phyloP scores from a whole-genome alignment of 1,140 invertebrate genomes.

The Drosophila virilis region DNA sequence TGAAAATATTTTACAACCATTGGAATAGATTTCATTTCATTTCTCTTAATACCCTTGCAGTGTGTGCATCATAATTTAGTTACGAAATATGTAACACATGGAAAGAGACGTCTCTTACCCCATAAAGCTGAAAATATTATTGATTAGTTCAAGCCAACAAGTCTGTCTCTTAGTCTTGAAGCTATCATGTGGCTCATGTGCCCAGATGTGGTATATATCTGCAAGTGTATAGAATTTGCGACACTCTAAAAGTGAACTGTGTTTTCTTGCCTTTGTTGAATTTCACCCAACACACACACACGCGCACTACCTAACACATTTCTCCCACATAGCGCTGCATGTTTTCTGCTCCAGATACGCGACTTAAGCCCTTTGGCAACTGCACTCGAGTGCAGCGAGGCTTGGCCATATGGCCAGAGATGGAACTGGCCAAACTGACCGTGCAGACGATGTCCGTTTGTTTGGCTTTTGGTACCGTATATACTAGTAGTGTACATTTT shows the following conservation, averaged over 20 bases:
- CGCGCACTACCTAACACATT: constrained; percentile 26
- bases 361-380: constrained; percentile 61
- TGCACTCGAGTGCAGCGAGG: constrained; percentile 74
- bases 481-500: constrained; percentile 27
- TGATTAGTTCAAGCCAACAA: too few species aligned
- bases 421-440: constrained; percentile 47
- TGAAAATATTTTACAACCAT: constrained; percentile 41
- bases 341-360: constrained; percentile 75
- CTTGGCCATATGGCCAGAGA: constrained; percentile 43
- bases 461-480: constrained; percentile 6
- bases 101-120: too few species aligned
- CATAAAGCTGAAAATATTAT: too few species aligned
- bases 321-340: constrained; percentile 46
- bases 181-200: too few species aligned
- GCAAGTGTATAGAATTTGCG: background rate
- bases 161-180: too few species aligned
- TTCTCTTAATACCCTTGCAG: background rate
- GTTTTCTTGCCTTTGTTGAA: background rate
- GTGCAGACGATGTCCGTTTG: constrained; percentile 14
- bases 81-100: too few species aligned
- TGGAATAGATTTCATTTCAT: constrained; percentile 11
- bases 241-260: background rate
- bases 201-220: too few species aligned
- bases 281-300: constrained; percentile 25
- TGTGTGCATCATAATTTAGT: background rate